A percentile compares a stretch with the other conserved stretches of the same genome.
Evolutionary conservation across 2,797 vertebrate genomes (phyloP).

Genomic region (Lagorchestes hirsutus): DNA sequence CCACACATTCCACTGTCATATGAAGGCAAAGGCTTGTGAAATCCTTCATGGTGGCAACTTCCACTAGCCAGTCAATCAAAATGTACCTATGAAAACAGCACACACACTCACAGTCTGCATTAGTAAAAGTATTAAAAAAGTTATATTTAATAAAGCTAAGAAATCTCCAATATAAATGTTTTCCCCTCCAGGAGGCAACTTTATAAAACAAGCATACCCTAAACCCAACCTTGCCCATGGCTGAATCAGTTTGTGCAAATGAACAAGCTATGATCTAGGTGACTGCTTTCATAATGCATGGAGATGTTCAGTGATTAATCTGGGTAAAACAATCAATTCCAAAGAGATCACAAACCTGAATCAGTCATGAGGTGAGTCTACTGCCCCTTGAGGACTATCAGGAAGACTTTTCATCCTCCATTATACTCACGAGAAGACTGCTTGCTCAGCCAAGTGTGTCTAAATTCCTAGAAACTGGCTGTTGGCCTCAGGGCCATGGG

Average conservation of each 20-base stretch:
- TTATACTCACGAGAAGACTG: not conserved
- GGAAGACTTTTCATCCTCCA: not conserved
- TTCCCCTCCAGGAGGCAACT: not conserved
- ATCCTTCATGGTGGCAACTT: constrained; percentile 99
- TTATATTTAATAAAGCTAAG: not conserved
- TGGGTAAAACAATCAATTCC: not conserved
- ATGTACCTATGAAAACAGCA: constrained; percentile 90
- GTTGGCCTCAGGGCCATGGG: not conserved
- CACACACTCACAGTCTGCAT: not conserved
- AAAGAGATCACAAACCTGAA: not conserved
- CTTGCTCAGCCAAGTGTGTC: not conserved
- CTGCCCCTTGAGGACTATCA: not conserved
- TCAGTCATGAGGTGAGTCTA: not conserved
- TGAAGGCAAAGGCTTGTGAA: constrained; percentile 96
- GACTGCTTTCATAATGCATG: not conserved
- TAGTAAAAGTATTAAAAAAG: not conserved
- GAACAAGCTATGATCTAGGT: not conserved
- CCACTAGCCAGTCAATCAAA: constrained; percentile 97
- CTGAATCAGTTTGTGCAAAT: not conserved
- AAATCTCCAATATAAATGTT: not conserved
- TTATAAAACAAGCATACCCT: not conserved
- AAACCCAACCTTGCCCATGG: not conserved
- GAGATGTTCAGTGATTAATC: not conserved
- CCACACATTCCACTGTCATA: constrained; percentile 95
- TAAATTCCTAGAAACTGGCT: not conserved